Conservation (phyloP, 2,888 invertebrate species). For the Cylindroiulus punctatus region DNA sequence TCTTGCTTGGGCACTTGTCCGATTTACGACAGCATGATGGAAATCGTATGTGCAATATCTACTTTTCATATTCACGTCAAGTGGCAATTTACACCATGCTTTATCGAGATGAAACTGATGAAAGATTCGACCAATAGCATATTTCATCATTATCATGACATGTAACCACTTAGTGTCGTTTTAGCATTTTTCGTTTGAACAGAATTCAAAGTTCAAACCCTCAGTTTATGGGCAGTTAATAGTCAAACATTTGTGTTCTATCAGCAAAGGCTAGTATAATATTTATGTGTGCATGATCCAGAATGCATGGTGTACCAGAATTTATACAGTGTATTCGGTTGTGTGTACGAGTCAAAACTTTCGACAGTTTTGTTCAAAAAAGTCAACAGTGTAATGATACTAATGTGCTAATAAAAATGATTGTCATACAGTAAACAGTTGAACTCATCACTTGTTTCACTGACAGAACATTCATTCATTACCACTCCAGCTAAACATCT, state of each 20-base stretch:
- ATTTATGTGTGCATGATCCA: slow-evolving; percentile 2
- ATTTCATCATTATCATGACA: background rate
- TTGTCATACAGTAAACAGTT: no score
- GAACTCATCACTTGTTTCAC: no score
- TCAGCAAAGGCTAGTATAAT: background rate
- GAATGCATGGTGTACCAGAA: background rate
- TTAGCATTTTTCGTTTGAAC: background rate
- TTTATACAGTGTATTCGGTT: background rate
- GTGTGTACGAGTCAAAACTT: background rate
- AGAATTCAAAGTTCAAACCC: no score
- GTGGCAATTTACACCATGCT: no score
- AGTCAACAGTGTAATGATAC: background rate
- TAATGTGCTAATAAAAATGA: background rate
- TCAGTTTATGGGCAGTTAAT: no score
- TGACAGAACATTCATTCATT: no score
- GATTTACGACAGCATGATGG: no score
- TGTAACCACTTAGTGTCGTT: background rate
- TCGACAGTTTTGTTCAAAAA: background rate
- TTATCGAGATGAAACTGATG: background rate
- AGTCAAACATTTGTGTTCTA: background rate
- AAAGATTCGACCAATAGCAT: background rate
- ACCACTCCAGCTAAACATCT: no score
- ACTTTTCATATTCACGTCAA: no score
- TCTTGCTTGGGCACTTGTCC: no score
- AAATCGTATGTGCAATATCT: no score